Base-by-base conservation (phyloP, 2,113 vertebrate species). In the Gasterosteus nipponicus region DNA sequence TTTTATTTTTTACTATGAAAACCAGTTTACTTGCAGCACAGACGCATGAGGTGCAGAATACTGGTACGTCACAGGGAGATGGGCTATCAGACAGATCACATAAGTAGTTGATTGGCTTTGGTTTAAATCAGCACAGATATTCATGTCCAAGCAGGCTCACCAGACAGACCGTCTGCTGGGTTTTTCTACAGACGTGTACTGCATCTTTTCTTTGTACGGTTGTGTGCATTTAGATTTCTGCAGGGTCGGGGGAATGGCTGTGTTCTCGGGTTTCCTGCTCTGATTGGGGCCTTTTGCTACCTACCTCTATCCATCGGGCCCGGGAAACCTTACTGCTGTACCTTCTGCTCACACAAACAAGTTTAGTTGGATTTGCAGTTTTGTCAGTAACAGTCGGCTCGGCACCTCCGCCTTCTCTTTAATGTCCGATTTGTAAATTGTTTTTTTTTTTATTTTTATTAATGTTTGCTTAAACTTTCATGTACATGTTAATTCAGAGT, bases 301-400 rank as follows among this genome's bases (percentile, higher is more conserved):
- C 93, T 94, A 94, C 94, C 94, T 94, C 93, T 87, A 44, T 81
- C 80, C 54, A 59, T 89, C 74, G 80, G 69, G 71, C 86, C 87
- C 92, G 87, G 82, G 78, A 90, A 92, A 86, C 87, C 74, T 91
- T 84, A 86, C 84, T 73, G 73, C 84, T 76, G 73, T 78, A 83
- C 88, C 76, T 78, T 82, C 35, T 87, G 80, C 88, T 87, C 65
- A 59, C 73, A 85, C 69, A 88, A 87, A 85, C 39, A 8, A n/a
- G 11, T 81, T 75, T 29, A 19, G 18, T 78, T 87, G 90, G 2
- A 73, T 84, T 90, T 89, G 41, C 76, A 77, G 76, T 56, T 82
- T 63, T 35, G 38, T 57, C 39, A 41, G 9, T 31, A 35, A 73
- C 18, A 8, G 44, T 77, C n/a, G 6, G 41, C 77, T 81, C 8